Conservation (phyloP, 2,797 vertebrate genomes). For the Myoxocephalus aenaeus region DNA sequence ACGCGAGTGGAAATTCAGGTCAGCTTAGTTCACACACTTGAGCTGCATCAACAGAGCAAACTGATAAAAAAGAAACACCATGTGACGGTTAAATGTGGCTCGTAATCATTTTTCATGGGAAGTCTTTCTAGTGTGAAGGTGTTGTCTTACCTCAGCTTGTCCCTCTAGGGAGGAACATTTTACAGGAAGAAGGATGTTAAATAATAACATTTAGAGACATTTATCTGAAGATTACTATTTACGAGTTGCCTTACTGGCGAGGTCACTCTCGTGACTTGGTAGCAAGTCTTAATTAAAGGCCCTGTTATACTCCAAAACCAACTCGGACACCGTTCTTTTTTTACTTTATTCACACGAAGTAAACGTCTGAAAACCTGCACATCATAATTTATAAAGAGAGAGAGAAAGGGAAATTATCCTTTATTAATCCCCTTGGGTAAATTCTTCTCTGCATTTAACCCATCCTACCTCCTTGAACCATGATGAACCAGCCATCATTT, state of each 20-base stretch:
- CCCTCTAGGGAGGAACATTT: slow-evolving; percentile 23
- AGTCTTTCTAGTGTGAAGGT: slow-evolving; percentile 29
- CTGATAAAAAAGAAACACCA: slow-evolving; percentile 31
- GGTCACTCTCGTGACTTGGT: background rate
- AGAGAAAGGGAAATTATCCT: too few species aligned
- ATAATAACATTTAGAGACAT: slow-evolving; percentile 26
- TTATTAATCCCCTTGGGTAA: too few species aligned
- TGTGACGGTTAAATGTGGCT: slow-evolving; percentile 18
- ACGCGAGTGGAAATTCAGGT: slow-evolving; percentile 27
- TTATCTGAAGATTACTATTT: slow-evolving; percentile 12
- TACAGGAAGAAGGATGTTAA: slow-evolving; percentile 28
- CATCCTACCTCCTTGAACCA: background rate
- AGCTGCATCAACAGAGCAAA: slow-evolving; percentile 34
- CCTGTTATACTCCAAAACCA: background rate
- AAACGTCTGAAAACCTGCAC: slow-evolving; percentile 5
- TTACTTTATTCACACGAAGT: background rate
- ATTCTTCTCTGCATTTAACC: too few species aligned
- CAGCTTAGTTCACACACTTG: slow-evolving; percentile 19
- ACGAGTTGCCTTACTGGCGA: slow-evolving; percentile 4
- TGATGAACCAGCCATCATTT: background rate
- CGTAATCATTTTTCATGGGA: slow-evolving; percentile 52
- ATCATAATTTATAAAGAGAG: background rate
- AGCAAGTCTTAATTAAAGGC: background rate
- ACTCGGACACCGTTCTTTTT: background rate
- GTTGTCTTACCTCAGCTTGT: slow-evolving; percentile 34